Evolutionary conservation across 2,113 vertebrate genomes (phyloP), one percentile per base, ranked within the genome.

Genomic region (Gobiocypris rarus): DNA sequence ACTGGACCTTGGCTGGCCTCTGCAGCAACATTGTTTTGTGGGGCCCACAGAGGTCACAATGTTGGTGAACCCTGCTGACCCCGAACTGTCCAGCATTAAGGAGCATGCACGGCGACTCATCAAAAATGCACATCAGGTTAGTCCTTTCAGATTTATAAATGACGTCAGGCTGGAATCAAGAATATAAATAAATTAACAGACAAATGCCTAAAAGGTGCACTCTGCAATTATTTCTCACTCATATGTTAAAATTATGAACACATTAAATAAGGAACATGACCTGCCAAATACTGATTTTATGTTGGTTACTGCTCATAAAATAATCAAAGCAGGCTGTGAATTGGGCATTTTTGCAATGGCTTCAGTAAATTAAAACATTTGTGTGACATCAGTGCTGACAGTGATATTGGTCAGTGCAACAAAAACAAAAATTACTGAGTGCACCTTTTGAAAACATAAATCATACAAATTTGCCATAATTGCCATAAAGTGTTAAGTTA

Each of bases 1-100:
- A 61, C 96, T 99, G 41, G 98, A 99, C 82, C 92, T 99, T 81
- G 98, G 98, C 61, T 99, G 98, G 98, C 98, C 98, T 0, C 85
- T 95, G 87, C 93, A 93, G 56, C 93, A 93, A 69, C 96, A 95
- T 74, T 94, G 95, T 82, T 98, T 97, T 75, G 87, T 95, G 31
- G 98, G 97, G 1, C 93, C 94, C 56, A 99, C 98, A 0, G 97
- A 99, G 87, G 98, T 99, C 88, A 99, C 97, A 0, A 98, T 96
- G 0, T 91, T 99, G 7, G 96, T 99, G 67, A 98, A 99, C 82
- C 98, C 98, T 0, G 96, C 97, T 0, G 96, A 97, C 0, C 94
- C 97, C 0, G 96, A 98, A 86, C 96, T 95, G 86, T 96, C 97
- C 19, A 97, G 96, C 92, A 98, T 99, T 85, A 99, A 99, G 89